Percentiles rank a stretch among this genome's conserved stretches.
phyloP scores from a whole-genome alignment of 1,140 invertebrate species.

The Euborellia annulipes region DNA sequence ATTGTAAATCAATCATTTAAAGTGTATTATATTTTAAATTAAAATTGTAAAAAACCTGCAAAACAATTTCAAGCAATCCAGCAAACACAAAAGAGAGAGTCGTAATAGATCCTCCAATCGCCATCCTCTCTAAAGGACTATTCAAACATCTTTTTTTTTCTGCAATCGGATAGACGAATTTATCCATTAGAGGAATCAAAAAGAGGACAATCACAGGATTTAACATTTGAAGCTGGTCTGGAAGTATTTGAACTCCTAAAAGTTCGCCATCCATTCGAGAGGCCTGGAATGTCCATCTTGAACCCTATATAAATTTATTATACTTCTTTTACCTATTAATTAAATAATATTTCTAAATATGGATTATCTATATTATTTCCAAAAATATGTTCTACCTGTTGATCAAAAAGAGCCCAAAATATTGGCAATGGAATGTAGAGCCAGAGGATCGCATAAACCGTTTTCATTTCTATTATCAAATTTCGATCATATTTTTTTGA shows the following conservation, averaged over 20 bases:
- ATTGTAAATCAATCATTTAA: too few species aligned
- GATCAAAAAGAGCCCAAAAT: constrained; percentile 71
- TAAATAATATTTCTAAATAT: too few species aligned
- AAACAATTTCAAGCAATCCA: constrained; percentile 28
- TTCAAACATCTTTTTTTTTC: not conserved
- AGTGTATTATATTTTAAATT: too few species aligned
- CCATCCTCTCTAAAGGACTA: constrained; percentile 31
- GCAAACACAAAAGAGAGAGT: constrained; percentile 43
- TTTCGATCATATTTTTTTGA: constrained; percentile 44
- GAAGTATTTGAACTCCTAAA: constrained; percentile 34
- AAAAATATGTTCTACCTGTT: constrained; percentile 36
- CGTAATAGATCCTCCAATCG: constrained; percentile 44
- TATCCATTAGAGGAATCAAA: constrained; percentile 52
- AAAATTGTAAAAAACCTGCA: constrained; percentile 11
- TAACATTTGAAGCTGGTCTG: constrained; percentile 52
- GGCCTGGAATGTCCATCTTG: constrained; percentile 60
- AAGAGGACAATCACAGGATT: constrained; percentile 52
- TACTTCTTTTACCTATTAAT: too few species aligned
- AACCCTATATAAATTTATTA: constrained; percentile 33
- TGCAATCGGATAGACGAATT: constrained; percentile 26
- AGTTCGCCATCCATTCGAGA: constrained; percentile 44
- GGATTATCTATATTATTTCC: too few species aligned
- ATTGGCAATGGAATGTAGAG: constrained; percentile 64
- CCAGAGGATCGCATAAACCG: constrained; percentile 44
- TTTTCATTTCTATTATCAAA: constrained; percentile 54